These are phyloP conservation scores for Porites lutea DNA, from an alignment of 64 coral and sea anemone genomes.

Conservation along the genomic window DNA sequence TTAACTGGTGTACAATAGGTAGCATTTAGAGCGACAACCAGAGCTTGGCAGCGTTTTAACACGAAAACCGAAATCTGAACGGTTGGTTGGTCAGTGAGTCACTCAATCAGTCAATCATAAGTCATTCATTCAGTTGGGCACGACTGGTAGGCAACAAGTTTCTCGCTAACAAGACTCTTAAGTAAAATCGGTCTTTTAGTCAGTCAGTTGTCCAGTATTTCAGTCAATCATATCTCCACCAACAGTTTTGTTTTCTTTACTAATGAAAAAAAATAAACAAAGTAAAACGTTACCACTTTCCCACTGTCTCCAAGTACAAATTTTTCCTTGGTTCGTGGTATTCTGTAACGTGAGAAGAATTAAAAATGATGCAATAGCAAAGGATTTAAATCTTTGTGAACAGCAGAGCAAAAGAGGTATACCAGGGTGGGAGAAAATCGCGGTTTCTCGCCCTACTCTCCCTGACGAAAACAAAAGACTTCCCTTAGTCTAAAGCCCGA, in stretches of 20 bases:
- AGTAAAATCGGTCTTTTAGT: neutral
- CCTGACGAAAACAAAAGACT: too few species aligned
- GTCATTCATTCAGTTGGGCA: neutral
- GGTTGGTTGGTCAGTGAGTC: neutral
- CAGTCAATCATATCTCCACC: neutral
- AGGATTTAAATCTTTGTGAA: neutral
- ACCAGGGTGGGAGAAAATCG: too few species aligned
- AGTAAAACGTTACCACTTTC: conserved; percentile 34
- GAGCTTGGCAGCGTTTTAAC: too few species aligned
- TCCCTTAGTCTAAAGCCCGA: too few species aligned
- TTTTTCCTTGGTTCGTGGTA: conserved; percentile 6
- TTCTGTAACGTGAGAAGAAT: neutral
- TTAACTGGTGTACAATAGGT: neutral
- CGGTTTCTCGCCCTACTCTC: too few species aligned
- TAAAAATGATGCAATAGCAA: neutral
- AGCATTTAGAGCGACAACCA: too few species aligned
- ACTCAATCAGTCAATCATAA: neutral
- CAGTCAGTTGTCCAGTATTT: neutral
- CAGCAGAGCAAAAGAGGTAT: too few species aligned
- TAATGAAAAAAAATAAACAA: neutral
- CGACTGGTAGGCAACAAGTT: neutral
- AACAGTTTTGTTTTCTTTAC: neutral
- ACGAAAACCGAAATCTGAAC: too few species aligned
- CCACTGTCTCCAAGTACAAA: conserved; percentile 47
- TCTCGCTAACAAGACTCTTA: too few species aligned